Conservation (phyloP, 2,888 invertebrate species). For the Palloptera scutellata region DNA sequence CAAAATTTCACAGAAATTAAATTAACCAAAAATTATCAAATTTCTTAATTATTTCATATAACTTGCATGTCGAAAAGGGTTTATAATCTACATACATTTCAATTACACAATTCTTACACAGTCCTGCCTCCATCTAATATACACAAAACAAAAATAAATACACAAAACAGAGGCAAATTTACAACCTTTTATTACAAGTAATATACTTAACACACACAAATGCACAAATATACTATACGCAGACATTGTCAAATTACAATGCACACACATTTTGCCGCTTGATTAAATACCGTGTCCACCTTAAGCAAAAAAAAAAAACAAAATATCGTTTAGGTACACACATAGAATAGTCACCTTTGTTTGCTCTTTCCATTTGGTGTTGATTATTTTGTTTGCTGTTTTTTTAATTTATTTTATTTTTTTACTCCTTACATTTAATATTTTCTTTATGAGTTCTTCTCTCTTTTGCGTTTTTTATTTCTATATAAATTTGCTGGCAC, state of each 20-base stretch:
- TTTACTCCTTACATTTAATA: not conserved
- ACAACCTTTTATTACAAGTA: no score
- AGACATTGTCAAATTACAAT: conserved; percentile 14
- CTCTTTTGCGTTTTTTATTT: not conserved
- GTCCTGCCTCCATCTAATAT: no score
- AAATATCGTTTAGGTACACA: not conserved
- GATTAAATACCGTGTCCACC: conserved; percentile 9
- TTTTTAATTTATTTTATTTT: conserved; percentile 2
- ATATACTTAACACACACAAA: no score
- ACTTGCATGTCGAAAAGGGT: no score
- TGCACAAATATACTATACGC: no score
- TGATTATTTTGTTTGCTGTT: conserved; percentile 9
- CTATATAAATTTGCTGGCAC: not conserved
- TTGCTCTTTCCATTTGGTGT: not conserved
- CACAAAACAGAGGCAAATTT: no score
- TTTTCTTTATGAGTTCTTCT: not conserved
- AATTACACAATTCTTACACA: no score
- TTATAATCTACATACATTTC: no score
- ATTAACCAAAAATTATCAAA: no score
- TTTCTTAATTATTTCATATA: no score
- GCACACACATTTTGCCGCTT: conserved; percentile 11
- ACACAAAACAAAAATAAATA: no score
- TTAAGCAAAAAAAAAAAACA: not conserved
- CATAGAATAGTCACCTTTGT: not conserved
- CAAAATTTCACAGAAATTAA: no score